Conservation (phyloP, 2,797 vertebrate genomes). For the Pelochelys cantorii region DNA sequence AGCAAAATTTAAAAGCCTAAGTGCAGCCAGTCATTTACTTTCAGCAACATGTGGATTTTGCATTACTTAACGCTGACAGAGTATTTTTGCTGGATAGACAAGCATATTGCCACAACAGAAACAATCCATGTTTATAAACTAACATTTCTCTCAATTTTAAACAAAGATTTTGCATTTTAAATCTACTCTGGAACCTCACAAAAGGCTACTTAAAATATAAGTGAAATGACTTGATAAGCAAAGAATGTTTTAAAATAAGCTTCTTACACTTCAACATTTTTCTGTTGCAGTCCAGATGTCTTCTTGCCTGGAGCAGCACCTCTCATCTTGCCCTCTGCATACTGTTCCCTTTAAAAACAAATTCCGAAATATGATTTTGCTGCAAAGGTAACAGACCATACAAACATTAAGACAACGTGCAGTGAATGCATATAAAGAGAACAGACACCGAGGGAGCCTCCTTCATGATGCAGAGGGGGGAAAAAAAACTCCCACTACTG, state of each 20-base stretch:
- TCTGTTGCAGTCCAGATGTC: slow-evolving; percentile 95
- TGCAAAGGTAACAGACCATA: neutral
- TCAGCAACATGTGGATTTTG: neutral
- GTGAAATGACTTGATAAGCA: neutral
- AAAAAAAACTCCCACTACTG: slow-evolving; percentile 17
- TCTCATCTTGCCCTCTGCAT: slow-evolving; percentile 98
- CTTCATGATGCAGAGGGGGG: slow-evolving; percentile 42
- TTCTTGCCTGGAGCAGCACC: slow-evolving; percentile 96
- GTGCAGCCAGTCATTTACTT: neutral
- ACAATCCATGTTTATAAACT: neutral
- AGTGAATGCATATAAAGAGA: neutral
- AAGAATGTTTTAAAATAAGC: slow-evolving; percentile 3
- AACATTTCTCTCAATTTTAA: neutral
- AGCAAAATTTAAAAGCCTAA: neutral
- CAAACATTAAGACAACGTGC: neutral
- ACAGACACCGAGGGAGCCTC: slow-evolving; percentile 21
- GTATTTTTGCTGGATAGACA: neutral
- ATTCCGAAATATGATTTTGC: neutral
- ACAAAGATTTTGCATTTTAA: neutral
- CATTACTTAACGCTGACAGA: neutral
- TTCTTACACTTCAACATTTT: slow-evolving; percentile 95
- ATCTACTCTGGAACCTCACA: neutral
- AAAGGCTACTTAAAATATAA: neutral
- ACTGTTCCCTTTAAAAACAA: slow-evolving; percentile 88
- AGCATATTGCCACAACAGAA: neutral